Percentiles rank a stretch among this genome's conserved stretches.
Evolutionary conservation across 2,797 vertebrate genomes (phyloP).

Genomic region (Spinus olivaceus): DNA sequence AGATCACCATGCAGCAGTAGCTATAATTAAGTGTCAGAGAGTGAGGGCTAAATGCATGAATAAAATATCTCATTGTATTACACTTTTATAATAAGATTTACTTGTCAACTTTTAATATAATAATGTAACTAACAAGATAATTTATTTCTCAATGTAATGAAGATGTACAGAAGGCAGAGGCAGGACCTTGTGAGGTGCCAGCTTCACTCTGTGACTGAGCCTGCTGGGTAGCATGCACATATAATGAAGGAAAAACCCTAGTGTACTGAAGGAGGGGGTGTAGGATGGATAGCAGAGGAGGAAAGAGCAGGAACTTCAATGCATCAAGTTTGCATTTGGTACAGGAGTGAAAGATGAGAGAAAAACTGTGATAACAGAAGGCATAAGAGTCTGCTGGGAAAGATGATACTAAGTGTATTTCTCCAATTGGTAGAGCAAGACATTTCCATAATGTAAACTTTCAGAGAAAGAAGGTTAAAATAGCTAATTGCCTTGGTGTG

Average conservation of each 20-base stretch:
- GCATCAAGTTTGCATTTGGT: neutral
- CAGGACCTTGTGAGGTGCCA: slow-evolving; percentile 36
- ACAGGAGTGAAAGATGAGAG: neutral
- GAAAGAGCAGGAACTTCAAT: neutral
- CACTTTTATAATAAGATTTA: slow-evolving; percentile 69
- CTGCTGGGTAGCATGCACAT: neutral
- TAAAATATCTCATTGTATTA: slow-evolving; percentile 60
- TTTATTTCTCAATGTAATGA: slow-evolving; percentile 56
- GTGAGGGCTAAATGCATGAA: slow-evolving; percentile 31
- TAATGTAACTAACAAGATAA: slow-evolving; percentile 60
- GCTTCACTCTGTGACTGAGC: neutral
- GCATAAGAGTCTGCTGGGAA: slow-evolving; percentile 1
- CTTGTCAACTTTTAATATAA: slow-evolving; percentile 67
- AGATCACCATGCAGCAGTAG: slow-evolving; percentile 19
- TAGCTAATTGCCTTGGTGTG: slow-evolving; percentile 47
- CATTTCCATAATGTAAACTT: slow-evolving; percentile 48
- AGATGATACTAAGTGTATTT: neutral
- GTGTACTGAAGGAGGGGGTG: neutral
- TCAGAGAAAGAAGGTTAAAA: slow-evolving; percentile 39
- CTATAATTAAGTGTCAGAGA: slow-evolving; percentile 65
- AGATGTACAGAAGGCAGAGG: slow-evolving; percentile 37
- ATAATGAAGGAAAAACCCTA: neutral
- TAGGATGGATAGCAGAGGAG: neutral
- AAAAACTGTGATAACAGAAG: slow-evolving; percentile 37
- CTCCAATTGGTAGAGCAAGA: slow-evolving; percentile 7